Evolutionary conservation across 2,797 vertebrate species (phyloP).

Genomic region (Hafferia zeledoni): DNA sequence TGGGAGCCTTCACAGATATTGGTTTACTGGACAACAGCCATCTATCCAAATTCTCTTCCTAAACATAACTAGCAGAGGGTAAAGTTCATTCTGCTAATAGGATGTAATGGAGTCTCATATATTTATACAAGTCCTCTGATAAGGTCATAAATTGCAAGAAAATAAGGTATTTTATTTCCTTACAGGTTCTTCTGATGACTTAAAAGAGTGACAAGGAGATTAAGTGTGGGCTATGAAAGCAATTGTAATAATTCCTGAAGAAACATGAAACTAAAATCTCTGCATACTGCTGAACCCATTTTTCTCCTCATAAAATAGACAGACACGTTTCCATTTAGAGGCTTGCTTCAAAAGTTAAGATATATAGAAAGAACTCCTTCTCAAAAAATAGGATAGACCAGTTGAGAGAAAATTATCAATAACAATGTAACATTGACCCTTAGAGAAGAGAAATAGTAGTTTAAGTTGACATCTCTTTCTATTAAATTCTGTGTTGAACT

Average conservation of each 20-base stretch:
- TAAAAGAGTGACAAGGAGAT: background rate
- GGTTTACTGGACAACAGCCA: background rate
- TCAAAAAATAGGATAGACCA: background rate
- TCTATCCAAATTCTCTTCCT: background rate
- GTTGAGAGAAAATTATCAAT: conserved; percentile 2
- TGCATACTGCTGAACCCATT: background rate
- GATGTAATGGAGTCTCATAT: background rate
- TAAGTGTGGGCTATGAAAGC: background rate
- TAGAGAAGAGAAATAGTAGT: background rate
- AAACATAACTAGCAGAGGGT: background rate
- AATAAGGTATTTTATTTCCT: background rate
- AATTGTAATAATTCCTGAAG: background rate
- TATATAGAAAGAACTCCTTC: background rate
- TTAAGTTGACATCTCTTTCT: background rate
- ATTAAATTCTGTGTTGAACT: background rate
- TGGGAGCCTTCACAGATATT: background rate
- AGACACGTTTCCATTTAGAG: background rate
- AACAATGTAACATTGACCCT: background rate
- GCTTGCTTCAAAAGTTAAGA: background rate
- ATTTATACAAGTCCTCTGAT: background rate
- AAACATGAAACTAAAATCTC: background rate
- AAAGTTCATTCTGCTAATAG: background rate
- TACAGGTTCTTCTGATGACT: background rate
- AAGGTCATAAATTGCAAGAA: background rate
- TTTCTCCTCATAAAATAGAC: background rate